Conservation (phyloP, 2,888 invertebrate species). For the Pemphredon lugubris region DNA sequence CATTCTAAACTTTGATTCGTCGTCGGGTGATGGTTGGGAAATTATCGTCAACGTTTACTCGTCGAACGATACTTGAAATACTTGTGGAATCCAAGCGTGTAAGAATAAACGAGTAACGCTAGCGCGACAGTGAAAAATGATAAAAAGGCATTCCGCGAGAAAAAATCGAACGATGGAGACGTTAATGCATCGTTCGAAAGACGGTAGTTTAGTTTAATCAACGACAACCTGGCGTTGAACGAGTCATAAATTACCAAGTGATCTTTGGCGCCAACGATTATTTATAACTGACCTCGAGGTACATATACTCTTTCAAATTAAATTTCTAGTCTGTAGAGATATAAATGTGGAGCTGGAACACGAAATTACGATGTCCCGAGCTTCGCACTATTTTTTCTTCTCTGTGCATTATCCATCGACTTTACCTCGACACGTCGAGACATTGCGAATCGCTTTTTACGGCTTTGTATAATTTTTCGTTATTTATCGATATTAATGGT, state of each 20-base stretch:
- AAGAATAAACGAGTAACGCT: too few relatives aligned
- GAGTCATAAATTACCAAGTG: constrained; percentile 7
- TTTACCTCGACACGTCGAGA: too few relatives aligned
- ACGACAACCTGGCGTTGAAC: constrained; percentile 18
- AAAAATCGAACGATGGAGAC: not conserved
- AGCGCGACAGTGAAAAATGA: too few relatives aligned
- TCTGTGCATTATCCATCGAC: not conserved
- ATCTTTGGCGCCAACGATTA: constrained; percentile 21
- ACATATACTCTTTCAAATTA: constrained; percentile 1
- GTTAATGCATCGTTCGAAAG: not conserved
- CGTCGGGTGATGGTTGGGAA: too few relatives aligned
- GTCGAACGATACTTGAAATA: too few relatives aligned
- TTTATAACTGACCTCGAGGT: constrained; percentile 26
- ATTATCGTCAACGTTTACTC: too few relatives aligned
- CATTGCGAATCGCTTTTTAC: too few relatives aligned
- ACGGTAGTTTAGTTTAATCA: constrained; percentile 10
- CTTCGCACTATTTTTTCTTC: not conserved
- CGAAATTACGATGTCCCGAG: not conserved
- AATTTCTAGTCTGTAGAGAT: constrained; percentile 1
- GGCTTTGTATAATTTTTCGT: too few relatives aligned
- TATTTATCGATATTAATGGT: too few relatives aligned
- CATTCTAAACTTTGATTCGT: too few relatives aligned
- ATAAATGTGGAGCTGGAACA: not conserved
- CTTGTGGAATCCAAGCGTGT: too few relatives aligned
- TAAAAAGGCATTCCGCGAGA: too few relatives aligned